phyloP scores from a whole-genome alignment of 2,113 vertebrate genomes.

The Myiopsitta monachus region DNA sequence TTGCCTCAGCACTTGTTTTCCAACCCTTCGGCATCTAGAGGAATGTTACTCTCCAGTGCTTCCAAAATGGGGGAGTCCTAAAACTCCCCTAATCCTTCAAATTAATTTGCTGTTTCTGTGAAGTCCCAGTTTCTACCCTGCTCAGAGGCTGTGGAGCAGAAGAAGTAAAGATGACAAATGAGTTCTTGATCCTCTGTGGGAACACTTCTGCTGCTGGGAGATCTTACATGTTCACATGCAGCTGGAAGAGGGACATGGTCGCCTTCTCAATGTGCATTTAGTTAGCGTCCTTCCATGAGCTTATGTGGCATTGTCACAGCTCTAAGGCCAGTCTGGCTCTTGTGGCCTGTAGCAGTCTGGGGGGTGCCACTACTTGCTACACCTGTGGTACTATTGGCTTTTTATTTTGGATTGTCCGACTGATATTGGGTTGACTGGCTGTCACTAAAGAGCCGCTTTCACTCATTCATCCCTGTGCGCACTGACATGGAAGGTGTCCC shows the following conservation, averaged over 20 bases:
- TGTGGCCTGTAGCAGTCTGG: rapidly evolving
- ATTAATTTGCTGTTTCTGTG: background rate
- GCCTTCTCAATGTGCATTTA: rapidly evolving
- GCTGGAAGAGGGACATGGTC: background rate
- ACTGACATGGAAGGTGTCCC: rapidly evolving
- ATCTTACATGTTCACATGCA: rapidly evolving
- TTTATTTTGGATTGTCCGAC: background rate
- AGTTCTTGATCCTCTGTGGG: background rate
- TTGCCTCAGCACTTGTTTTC: rapidly evolving
- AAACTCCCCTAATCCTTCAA: background rate
- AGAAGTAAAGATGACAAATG: background rate
- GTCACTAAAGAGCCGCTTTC: background rate
- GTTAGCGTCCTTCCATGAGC: background rate
- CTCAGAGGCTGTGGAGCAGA: background rate
- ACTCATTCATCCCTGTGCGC: rapidly evolving
- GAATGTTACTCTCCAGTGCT: background rate
- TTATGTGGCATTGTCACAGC: background rate
- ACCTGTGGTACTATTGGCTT: background rate
- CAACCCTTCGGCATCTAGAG: background rate
- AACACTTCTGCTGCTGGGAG: background rate
- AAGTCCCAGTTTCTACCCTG: background rate
- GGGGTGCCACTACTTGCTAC: background rate
- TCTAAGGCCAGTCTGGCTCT: background rate
- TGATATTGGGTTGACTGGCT: background rate
- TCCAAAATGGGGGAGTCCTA: background rate